Evolutionary conservation across 2,888 invertebrate species (phyloP).

Genomic region (Megalurothrips usitatus): DNA sequence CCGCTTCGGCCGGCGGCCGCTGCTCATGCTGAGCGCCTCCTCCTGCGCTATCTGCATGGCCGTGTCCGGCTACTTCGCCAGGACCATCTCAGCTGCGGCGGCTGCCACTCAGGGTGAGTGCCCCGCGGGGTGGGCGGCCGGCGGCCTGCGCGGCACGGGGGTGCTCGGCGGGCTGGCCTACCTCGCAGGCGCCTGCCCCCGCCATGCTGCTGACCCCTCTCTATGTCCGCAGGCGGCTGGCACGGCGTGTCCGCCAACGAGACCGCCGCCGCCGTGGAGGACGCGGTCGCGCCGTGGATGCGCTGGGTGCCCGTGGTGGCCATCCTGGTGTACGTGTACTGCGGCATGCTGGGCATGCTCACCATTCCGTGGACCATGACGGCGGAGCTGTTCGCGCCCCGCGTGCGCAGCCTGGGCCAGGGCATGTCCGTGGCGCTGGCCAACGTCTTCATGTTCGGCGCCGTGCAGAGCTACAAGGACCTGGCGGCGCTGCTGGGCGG

Average conservation of each 20-base stretch:
- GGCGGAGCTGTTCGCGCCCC: conserved; percentile 33
- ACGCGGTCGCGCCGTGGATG: neutral
- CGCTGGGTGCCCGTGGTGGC: conserved; percentile 32
- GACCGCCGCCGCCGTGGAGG: neutral
- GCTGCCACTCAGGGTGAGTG: neutral
- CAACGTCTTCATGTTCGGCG: conserved; percentile 34
- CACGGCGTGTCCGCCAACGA: neutral
- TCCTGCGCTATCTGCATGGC: conserved; percentile 55
- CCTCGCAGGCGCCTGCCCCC: too few species aligned
- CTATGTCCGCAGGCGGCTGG: neutral
- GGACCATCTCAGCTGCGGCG: neutral
- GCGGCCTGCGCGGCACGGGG: too few species aligned
- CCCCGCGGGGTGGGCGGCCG: neutral
- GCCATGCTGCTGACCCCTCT: neutral
- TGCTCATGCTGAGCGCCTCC: conserved; percentile 50
- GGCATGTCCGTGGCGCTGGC: conserved; percentile 34
- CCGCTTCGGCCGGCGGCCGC: conserved; percentile 50
- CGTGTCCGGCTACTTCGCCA: conserved; percentile 53
- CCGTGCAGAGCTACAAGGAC: conserved; percentile 32
- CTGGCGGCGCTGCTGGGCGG: conserved; percentile 25
- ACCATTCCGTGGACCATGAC: conserved; percentile 36
- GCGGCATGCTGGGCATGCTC: conserved; percentile 35
- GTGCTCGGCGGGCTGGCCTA: too few species aligned
- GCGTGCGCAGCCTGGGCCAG: conserved; percentile 34
- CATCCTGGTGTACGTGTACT: conserved; percentile 33